phyloP scores from a whole-genome alignment of 2,113 vertebrate genomes.

The Cynocephalus volans region DNA sequence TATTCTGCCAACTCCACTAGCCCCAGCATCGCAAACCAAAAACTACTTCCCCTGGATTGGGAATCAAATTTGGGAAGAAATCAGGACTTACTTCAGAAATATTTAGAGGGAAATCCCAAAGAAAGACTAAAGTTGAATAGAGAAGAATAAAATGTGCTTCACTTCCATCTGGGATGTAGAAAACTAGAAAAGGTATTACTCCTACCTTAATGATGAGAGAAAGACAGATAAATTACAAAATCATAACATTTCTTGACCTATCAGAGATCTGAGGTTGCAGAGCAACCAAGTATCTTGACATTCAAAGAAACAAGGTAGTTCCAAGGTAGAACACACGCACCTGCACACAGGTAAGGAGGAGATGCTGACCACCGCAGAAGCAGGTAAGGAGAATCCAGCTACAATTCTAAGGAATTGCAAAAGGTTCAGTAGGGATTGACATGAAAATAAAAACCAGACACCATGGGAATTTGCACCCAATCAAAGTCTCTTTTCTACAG shows the following conservation, averaged over 20 bases:
- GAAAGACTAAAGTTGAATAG: not conserved
- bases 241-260: too few species aligned
- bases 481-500: not conserved
- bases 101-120: slow-evolving; percentile 8
- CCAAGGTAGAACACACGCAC: accelerated
- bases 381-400: not conserved
- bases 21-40: not conserved
- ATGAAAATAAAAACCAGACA: not conserved
- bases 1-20: too few species aligned
- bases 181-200: not conserved
- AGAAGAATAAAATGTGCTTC: not conserved
- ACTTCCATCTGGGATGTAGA: not conserved
- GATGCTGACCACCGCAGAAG: not conserved
- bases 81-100: not conserved
- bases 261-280: not conserved
- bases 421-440: not conserved
- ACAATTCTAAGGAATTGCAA: accelerated
- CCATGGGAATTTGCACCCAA: too few species aligned
- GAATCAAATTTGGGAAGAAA: slow-evolving; percentile 4
- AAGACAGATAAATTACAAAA: not conserved
- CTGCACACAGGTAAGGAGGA: not conserved
- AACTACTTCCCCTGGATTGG: not conserved
- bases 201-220: not conserved
- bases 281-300: not conserved
- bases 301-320: not conserved